A percentile compares a stretch with the other conserved stretches of the same genome.
Conservation (phyloP, 2,797 vertebrate genomes). For the Neostethus bicornis region DNA sequence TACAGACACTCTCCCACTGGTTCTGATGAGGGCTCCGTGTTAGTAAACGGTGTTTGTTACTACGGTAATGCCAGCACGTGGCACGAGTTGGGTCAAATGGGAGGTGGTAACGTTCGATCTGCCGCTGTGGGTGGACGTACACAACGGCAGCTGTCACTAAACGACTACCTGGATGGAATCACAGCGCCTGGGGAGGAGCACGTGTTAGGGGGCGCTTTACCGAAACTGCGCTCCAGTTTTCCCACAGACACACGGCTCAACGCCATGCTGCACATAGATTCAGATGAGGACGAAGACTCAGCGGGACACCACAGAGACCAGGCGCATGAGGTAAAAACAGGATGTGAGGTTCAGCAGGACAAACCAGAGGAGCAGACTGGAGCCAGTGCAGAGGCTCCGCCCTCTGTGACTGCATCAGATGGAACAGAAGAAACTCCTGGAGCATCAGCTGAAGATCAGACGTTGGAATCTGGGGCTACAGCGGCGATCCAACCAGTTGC, state of each 20-base stretch:
- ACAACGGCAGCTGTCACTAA: conserved; percentile 84
- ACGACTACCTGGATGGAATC: conserved; percentile 87
- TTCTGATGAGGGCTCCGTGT: conserved; percentile 81
- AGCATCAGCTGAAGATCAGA: conserved; percentile 7
- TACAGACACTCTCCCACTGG: too few relatives aligned
- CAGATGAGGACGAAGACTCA: conserved; percentile 85
- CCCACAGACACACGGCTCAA: conserved; percentile 94
- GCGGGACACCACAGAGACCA: conserved; percentile 72
- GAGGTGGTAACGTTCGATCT: conserved; percentile 44
- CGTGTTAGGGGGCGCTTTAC: too few relatives aligned
- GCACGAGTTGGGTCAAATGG: conserved; percentile 1
- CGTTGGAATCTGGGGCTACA: conserved; percentile 16
- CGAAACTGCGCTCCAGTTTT: conserved; percentile 86
- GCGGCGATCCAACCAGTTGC: conserved; percentile 17
- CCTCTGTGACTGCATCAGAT: conserved; percentile 3
- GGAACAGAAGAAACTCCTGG: background rate
- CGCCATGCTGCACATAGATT: conserved; percentile 97
- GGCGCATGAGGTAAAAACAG: conserved; percentile 65
- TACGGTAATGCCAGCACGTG: conserved; percentile 55
- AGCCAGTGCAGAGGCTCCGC: background rate
- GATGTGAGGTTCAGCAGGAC: conserved; percentile 8
- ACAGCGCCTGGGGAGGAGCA: too few relatives aligned
- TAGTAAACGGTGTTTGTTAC: conserved; percentile 72
- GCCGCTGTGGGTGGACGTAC: conserved; percentile 46
- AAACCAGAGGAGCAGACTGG: conserved; percentile 13